Base-by-base conservation (phyloP, 2,797 vertebrate genomes). In the Lacerta viridis region DNA sequence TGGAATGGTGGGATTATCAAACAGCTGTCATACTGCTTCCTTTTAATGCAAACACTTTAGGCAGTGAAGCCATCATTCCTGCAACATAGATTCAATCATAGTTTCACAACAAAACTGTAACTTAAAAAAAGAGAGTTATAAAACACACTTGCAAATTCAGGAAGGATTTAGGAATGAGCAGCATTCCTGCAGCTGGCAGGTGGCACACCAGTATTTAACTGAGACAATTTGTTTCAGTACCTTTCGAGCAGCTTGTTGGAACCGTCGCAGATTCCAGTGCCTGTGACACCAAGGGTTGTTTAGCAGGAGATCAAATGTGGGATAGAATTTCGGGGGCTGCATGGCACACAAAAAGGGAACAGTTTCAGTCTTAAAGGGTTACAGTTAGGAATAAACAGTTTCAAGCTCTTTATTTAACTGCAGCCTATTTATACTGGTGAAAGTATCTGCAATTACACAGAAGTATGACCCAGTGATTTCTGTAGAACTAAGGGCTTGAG, bases 161-260 rank as follows among this genome's bases (percentile, higher is more conserved):
- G 7, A 36, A 39, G 59, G 3, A 6, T 1, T 87, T 81, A 64
- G n/a, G 55, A 79, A 75, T 20, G 20, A 71, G 0, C 72, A 78
- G 1, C 33, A 39, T 27, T 3, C n/a, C 76, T 81, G 33, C 25
- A 85, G 69, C 55, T 79, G 39, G 4, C 17, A 89, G 18, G 7
- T 80, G 1, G 61, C 18, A 46, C 2, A 0, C 10, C n/a, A 3
- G 66, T 33, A 83, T 78, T 89, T 75, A 81, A 71, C 69, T 64
- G 41, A 80, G 33, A 8, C 18, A 39, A 68, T 89, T 55, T 86
- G 71, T 68, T 81, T 85, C 50, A 85, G 84, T 96, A 99, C 99
- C 98, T 98, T 99, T 88, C 97, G 98, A 6, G 97, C 98, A 76
- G 97, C 98, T 95, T 99, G 98, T 88, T 98, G 98, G 92, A 99